A percentile compares a stretch with the other conserved stretches of the same genome.
Evolutionary conservation across 1,140 invertebrate species (phyloP).

Genomic region (Muscidifurax raptorellus): DNA sequence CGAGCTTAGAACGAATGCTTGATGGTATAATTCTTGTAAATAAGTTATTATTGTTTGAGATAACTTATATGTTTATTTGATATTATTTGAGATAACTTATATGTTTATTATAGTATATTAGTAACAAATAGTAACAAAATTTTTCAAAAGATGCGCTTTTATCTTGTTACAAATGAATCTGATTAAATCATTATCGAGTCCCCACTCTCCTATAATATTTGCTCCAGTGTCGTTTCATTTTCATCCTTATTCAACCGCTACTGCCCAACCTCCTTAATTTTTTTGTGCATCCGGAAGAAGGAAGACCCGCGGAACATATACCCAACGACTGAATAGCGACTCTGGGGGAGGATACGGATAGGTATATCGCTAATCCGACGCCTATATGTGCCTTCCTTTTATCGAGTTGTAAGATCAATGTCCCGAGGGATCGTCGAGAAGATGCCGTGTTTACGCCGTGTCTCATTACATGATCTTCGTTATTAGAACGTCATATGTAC

Average conservation of each 20-base stretch:
- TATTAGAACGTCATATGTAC: slow-evolving; percentile 23
- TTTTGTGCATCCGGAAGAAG: slow-evolving; percentile 1
- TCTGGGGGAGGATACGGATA: not conserved
- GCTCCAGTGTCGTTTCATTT: not conserved
- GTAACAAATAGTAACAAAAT: too few species aligned
- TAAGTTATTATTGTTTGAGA: not conserved
- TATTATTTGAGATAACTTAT: too few species aligned
- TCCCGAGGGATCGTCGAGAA: not conserved
- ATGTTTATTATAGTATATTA: too few species aligned
- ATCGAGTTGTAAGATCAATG: slow-evolving; percentile 17
- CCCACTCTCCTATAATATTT: not conserved
- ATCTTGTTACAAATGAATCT: not conserved
- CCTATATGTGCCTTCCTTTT: slow-evolving; percentile 7
- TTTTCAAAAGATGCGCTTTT: too few species aligned
- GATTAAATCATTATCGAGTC: not conserved
- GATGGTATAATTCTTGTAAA: not conserved
- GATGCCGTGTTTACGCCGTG: slow-evolving; percentile 10
- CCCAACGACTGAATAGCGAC: not conserved
- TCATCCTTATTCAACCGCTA: slow-evolving; percentile 48
- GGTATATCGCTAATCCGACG: slow-evolving; percentile 21
- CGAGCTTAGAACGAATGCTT: not conserved
- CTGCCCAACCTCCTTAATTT: slow-evolving; percentile 52
- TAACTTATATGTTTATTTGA: too few species aligned
- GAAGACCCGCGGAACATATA: not conserved
- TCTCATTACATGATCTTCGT: slow-evolving; percentile 14